Percentiles rank a stretch among this genome's conserved stretches.
Evolutionary conservation across 2,888 invertebrate species (phyloP).

Genomic region (Gastracanthus pulcherrimus): DNA sequence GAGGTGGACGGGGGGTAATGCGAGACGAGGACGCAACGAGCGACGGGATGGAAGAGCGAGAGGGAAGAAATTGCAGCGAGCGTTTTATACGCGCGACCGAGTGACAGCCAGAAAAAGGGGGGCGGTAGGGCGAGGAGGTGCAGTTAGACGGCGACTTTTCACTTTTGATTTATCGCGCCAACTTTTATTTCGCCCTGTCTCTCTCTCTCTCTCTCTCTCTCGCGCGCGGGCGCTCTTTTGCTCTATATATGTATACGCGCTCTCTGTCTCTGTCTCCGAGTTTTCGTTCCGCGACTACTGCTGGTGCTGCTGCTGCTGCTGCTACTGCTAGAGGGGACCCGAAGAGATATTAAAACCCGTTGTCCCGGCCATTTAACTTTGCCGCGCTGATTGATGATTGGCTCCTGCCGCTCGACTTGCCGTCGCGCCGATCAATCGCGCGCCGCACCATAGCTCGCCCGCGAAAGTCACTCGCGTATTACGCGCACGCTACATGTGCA

Average conservation of each 20-base stretch:
- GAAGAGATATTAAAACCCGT: slow-evolving; percentile 76
- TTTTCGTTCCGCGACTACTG: slow-evolving; percentile 1
- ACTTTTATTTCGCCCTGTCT: slow-evolving; percentile 73
- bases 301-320: too few species aligned
- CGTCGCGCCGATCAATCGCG: slow-evolving; percentile 47
- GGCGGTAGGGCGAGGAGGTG: slow-evolving; percentile 34
- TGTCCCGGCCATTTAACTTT: slow-evolving; percentile 76
- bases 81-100: slow-evolving; percentile 53
- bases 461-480: not conserved
- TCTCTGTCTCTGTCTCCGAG: slow-evolving; percentile 41
- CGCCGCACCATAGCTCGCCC: not conserved
- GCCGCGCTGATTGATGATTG: slow-evolving; percentile 75
- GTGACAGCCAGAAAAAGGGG: slow-evolving; percentile 42
- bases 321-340: too few species aligned
- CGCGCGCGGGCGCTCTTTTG: not conserved
- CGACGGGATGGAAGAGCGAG: not conserved
- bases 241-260: not conserved
- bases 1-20: not conserved
- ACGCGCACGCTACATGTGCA: not conserved
- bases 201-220: not conserved
- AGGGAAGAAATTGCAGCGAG: slow-evolving; percentile 20
- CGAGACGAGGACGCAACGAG: slow-evolving; percentile 13
- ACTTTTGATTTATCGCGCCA: slow-evolving; percentile 77
- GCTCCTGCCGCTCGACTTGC: slow-evolving; percentile 62
- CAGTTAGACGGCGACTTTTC: slow-evolving; percentile 74